Percentiles rank a stretch among this genome's conserved stretches.
Evolutionary conservation across 2,797 vertebrate genomes (phyloP).

Genomic region (Tragopan temminckii): DNA sequence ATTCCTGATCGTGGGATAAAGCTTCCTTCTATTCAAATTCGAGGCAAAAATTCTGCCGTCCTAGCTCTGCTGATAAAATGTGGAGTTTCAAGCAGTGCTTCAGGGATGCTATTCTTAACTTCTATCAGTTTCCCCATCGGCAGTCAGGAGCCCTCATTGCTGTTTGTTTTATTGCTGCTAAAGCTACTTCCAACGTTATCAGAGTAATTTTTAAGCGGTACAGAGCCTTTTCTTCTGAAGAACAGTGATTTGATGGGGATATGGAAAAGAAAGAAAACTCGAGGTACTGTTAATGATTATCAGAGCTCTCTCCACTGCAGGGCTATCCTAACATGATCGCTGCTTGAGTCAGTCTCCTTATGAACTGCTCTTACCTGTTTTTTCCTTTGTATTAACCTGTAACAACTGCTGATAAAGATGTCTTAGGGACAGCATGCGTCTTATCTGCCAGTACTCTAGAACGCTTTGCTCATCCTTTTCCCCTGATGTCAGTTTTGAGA

Average conservation of each 20-base stretch:
- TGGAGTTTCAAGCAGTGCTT: not conserved
- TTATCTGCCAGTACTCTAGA: not conserved
- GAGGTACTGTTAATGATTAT: not conserved
- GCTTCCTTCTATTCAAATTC: not conserved
- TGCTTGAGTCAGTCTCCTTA: not conserved
- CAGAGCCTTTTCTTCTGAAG: not conserved
- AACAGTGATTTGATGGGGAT: not conserved
- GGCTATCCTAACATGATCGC: not conserved
- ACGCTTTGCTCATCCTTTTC: not conserved
- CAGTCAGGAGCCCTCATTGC: not conserved
- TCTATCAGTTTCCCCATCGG: not conserved
- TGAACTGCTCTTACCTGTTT: not conserved
- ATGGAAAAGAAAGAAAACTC: not conserved
- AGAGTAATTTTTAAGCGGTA: not conserved
- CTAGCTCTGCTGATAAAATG: not conserved
- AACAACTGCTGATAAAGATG: not conserved
- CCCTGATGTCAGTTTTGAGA: not conserved
- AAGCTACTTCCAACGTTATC: not conserved
- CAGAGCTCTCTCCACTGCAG: not conserved
- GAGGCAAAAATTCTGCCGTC: not conserved
- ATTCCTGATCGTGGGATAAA: not conserved
- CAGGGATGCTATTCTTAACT: not conserved
- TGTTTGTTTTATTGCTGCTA: not conserved
- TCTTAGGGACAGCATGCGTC: not conserved
- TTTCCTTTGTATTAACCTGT: not conserved